A percentile compares a stretch with the other conserved stretches of the same genome.
phyloP scores from a whole-genome alignment of 2,113 vertebrate genomes.

The Indicator maculatus region DNA sequence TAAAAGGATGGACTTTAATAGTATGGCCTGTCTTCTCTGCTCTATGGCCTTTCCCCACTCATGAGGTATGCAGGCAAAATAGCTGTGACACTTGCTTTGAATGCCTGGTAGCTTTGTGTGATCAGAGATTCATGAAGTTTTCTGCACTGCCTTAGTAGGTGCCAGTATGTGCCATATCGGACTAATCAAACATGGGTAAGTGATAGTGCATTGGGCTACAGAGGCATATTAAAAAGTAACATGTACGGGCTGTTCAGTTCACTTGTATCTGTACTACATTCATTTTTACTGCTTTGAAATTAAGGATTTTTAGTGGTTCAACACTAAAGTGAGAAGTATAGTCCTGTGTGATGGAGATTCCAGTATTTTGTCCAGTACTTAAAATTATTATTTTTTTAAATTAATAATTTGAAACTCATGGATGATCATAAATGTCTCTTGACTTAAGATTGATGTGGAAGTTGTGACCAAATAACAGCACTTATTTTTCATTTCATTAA shows the following conservation, averaged over 20 bases:
- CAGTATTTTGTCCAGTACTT: neutral
- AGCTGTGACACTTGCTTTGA: neutral
- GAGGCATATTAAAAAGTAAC: neutral
- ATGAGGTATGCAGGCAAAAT: rapidly evolving
- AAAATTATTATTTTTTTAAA: too few relatives aligned
- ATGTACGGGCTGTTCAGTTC: neutral
- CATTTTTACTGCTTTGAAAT: neutral
- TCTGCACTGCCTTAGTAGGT: neutral
- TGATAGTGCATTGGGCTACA: neutral
- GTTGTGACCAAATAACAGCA: neutral
- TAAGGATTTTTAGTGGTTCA: neutral
- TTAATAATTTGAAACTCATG: neutral
- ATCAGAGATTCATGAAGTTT: neutral
- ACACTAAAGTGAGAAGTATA: neutral
- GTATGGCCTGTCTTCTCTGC: neutral
- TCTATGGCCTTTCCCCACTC: rapidly evolving
- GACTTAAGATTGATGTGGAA: neutral
- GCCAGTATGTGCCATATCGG: neutral
- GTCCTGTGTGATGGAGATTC: neutral
- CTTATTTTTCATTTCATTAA: neutral
- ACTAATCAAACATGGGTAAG: neutral
- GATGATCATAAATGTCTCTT: neutral
- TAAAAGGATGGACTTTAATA: neutral
- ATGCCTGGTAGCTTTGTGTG: neutral
- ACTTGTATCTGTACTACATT: neutral